phyloP scores from a whole-genome alignment of 1,140 invertebrate species.

The Scaptomyza pallida region DNA sequence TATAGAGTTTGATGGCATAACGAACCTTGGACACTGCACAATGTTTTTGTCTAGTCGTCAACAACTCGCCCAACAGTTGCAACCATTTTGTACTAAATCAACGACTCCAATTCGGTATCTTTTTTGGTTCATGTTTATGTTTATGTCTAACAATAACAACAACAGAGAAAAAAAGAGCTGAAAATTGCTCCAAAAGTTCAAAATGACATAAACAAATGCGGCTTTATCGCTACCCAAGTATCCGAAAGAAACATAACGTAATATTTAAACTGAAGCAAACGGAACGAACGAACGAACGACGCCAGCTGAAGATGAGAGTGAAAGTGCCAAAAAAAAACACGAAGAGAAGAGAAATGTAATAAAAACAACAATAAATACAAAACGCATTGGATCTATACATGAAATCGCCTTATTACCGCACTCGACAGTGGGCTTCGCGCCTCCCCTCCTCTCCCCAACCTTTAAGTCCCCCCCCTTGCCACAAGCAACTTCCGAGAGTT shows the following conservation, averaged over 20 bases:
- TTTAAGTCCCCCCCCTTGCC: neutral
- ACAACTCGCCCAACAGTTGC: conserved; percentile 9
- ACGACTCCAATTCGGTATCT: conserved; percentile 33
- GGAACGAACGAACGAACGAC: conserved; percentile 44
- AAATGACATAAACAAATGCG: conserved; percentile 56
- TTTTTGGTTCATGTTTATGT: conserved; percentile 59
- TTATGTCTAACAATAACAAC: conserved; percentile 57
- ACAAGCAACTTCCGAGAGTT: neutral
- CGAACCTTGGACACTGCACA: conserved; percentile 41
- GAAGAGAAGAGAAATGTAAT: conserved; percentile 9
- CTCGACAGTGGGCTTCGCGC: conserved; percentile 49
- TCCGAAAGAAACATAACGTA: conserved; percentile 61
- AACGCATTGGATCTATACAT: conserved; percentile 49
- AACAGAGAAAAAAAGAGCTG: conserved; percentile 41
- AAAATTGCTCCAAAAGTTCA: conserved; percentile 37
- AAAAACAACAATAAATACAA: conserved; percentile 51
- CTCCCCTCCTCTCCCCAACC: conserved; percentile 9
- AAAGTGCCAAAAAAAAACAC: conserved; percentile 67
- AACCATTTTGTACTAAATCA: conserved; percentile 6
- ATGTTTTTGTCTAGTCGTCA: conserved; percentile 32
- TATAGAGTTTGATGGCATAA: conserved; percentile 18
- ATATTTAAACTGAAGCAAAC: conserved; percentile 64
- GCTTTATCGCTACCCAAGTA: conserved; percentile 50
- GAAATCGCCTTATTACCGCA: conserved; percentile 69
- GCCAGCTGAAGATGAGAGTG: conserved; percentile 63